Evolutionary conservation across 2,797 vertebrate genomes (phyloP).

Genomic region (Synanceia verrucosa): DNA sequence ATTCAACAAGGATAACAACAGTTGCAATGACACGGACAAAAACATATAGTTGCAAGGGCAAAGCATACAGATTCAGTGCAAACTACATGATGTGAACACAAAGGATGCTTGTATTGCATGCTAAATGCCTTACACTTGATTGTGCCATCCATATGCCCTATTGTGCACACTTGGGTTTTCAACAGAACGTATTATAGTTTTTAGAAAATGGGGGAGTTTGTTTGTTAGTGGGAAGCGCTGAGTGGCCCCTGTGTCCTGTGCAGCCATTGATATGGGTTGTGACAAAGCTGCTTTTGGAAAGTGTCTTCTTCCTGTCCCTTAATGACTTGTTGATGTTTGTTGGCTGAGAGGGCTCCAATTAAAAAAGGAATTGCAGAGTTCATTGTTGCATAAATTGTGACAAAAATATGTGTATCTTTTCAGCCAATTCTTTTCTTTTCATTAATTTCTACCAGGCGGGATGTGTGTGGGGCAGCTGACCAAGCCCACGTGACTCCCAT

Average conservation of each 20-base stretch:
- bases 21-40: neutral
- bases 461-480: too few species aligned
- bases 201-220: slow-evolving; percentile 30
- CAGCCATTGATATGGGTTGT: slow-evolving; percentile 56
- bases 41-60: neutral
- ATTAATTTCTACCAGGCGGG: too few species aligned
- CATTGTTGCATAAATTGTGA: neutral
- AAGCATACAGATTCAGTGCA: too few species aligned
- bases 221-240: slow-evolving; percentile 41
- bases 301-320: slow-evolving; percentile 49
- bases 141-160: too few species aligned
- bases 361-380: neutral
- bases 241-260: slow-evolving; percentile 54
- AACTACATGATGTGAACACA: too few species aligned
- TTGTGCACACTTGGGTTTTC: neutral
- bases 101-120: too few species aligned
- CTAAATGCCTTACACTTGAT: too few species aligned
- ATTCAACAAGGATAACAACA: neutral
- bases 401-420: too few species aligned
- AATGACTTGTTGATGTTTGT: slow-evolving; percentile 48
- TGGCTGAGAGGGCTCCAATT: neutral
- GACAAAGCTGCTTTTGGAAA: slow-evolving; percentile 67
- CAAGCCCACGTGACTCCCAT: too few species aligned
- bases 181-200: slow-evolving; percentile 27
- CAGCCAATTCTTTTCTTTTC: too few species aligned